A percentile compares a stretch with the other conserved stretches of the same genome.
phyloP scores from a whole-genome alignment of 1,140 invertebrate genomes.

The Drosophila setifemur region DNA sequence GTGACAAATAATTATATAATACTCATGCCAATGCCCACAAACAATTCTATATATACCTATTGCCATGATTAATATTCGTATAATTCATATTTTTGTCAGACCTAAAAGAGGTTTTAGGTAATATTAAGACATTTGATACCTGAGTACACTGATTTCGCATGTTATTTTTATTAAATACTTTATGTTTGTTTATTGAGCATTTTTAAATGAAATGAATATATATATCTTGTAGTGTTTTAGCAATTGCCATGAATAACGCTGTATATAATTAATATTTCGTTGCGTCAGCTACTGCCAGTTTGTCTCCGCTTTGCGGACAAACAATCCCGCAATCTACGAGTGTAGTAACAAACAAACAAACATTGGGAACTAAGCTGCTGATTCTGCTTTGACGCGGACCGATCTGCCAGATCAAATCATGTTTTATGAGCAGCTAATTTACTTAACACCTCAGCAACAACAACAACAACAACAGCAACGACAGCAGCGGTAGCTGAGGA shows the following conservation, averaged over 20 bases:
- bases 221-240: too few relatives aligned
- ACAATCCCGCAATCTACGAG: slow-evolving; percentile 9
- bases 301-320: slow-evolving; percentile 66
- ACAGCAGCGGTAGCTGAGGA: slow-evolving; percentile 3
- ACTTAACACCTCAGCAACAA: slow-evolving; percentile 73
- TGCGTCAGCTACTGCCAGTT: slow-evolving; percentile 58
- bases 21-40: too few relatives aligned
- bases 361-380: slow-evolving; percentile 26
- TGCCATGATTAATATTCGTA: slow-evolving; percentile 12
- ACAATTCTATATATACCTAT: neutral
- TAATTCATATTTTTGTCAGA: slow-evolving; percentile 19
- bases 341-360: slow-evolving; percentile 48
- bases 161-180: too few relatives aligned
- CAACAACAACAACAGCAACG: slow-evolving; percentile 32
- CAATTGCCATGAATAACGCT: slow-evolving; percentile 5
- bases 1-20: slow-evolving; percentile 59
- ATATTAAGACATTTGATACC: too few relatives aligned
- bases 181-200: too few relatives aligned
- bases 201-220: too few relatives aligned
- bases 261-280: slow-evolving; percentile 17
- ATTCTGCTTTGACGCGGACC: slow-evolving; percentile 44
- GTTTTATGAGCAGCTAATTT: slow-evolving; percentile 81
- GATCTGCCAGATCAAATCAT: slow-evolving; percentile 73
- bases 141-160: too few relatives aligned
- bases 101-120: too few relatives aligned